These are phyloP conservation scores for Diuraphis noxia DNA, from an alignment of 1,140 invertebrate genomes.

Conservation along the genomic window DNA sequence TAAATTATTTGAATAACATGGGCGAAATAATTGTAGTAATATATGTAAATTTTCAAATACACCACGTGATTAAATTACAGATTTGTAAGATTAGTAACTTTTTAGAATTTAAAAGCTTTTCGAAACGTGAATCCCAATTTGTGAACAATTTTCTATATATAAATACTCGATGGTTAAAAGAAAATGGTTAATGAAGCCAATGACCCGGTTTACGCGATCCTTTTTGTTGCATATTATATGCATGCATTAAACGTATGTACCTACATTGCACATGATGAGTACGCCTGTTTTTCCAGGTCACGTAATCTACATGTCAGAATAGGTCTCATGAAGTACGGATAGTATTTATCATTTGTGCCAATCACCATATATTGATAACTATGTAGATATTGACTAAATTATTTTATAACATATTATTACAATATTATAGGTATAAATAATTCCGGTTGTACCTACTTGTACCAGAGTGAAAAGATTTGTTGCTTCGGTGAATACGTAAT, in stretches of 20 bases:
- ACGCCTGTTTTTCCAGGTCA: not conserved
- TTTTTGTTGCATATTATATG: not conserved
- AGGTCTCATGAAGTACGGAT: not conserved
- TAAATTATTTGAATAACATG: not conserved
- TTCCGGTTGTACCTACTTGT: not conserved
- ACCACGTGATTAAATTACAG: not conserved
- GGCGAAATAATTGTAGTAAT: not conserved
- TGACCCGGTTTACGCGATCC: not conserved
- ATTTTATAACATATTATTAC: not conserved
- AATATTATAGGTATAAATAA: not conserved
- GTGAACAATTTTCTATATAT: not conserved
- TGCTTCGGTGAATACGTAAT: not conserved
- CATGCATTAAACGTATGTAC: not conserved
- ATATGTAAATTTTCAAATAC: not conserved
- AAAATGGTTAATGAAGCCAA: not conserved
- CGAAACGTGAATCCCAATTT: not conserved
- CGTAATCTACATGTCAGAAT: not conserved
- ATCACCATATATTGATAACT: not conserved
- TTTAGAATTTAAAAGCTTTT: not conserved
- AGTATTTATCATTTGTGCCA: not conserved
- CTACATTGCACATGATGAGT: not conserved
- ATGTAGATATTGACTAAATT: too few relatives aligned
- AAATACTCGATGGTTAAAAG: not conserved
- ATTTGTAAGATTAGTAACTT: not conserved
- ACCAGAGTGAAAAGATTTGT: not conserved